A percentile compares a stretch with the other conserved stretches of the same genome.
Conservation (phyloP, 2,113 vertebrate species). For the Rhinolophus ferrumequinum region DNA sequence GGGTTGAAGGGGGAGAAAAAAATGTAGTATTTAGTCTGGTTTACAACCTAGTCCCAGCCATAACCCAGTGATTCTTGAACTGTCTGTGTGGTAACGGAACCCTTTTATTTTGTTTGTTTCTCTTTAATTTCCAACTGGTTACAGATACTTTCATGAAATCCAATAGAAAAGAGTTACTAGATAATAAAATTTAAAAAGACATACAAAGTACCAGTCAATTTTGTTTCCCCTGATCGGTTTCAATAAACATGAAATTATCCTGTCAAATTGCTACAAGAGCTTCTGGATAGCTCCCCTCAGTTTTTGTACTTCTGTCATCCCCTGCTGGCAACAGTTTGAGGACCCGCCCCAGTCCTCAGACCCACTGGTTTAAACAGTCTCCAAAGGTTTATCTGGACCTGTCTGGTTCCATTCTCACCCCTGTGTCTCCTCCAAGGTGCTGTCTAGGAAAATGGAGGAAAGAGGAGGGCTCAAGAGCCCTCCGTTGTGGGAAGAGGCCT, state of each 20-base stretch:
- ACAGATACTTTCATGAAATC: background rate
- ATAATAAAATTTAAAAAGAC: background rate
- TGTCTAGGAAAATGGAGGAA: background rate
- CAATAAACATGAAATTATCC: background rate
- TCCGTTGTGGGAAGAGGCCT: no score
- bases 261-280: background rate
- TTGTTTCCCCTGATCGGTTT: background rate
- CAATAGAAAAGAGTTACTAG: background rate
- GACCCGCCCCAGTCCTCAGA: background rate
- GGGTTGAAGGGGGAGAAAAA: background rate
- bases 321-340: rapidly evolving
- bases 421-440: rapidly evolving
- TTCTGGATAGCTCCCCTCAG: background rate
- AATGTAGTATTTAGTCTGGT: background rate
- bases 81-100: background rate
- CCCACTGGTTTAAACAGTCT: background rate
- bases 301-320: background rate
- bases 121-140: background rate
- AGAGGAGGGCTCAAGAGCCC: no score
- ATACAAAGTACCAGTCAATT: background rate
- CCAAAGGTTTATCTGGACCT: background rate
- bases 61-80: background rate
- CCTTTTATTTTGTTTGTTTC: background rate
- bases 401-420: background rate
- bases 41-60: background rate